These are phyloP conservation scores for Halcyon senegalensis DNA, from an alignment of 2,113 vertebrate genomes.

Conservation along the genomic window DNA sequence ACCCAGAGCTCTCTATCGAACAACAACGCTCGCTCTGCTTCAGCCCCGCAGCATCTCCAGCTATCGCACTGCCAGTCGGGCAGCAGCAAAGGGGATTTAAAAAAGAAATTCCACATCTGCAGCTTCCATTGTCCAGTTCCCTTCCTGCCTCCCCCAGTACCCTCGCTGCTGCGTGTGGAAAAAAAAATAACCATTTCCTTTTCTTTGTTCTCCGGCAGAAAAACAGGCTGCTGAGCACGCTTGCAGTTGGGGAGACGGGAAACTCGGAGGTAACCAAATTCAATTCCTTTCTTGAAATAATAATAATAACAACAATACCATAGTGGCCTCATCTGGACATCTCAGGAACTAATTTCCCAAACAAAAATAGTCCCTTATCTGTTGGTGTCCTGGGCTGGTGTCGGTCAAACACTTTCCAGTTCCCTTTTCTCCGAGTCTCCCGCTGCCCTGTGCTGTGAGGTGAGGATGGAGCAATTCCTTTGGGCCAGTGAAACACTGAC, in stretches of 20 bases:
- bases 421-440: neutral
- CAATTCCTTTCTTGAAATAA: neutral
- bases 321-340: constrained; percentile 63
- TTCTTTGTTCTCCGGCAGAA: constrained; percentile 47
- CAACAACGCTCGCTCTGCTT: neutral
- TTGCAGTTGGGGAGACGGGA: neutral
- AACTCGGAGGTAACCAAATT: constrained; percentile 35
- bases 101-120: constrained; percentile 27
- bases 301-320: constrained; percentile 1
- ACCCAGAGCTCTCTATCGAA: neutral
- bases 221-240: neutral
- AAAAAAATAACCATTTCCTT: constrained; percentile 24
- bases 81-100: neutral
- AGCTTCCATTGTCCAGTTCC: neutral
- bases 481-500: neutral
- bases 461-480: neutral
- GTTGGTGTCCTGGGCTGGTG: neutral
- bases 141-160: neutral
- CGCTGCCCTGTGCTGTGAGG: neutral
- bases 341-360: constrained; percentile 11
- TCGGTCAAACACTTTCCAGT: neutral
- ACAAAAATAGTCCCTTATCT: neutral
- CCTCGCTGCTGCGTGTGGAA: neutral
- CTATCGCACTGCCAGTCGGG: neutral
- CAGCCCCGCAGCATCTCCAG: neutral